Conservation (phyloP, 1,140 invertebrate genomes). For the Pomacea maculata region DNA sequence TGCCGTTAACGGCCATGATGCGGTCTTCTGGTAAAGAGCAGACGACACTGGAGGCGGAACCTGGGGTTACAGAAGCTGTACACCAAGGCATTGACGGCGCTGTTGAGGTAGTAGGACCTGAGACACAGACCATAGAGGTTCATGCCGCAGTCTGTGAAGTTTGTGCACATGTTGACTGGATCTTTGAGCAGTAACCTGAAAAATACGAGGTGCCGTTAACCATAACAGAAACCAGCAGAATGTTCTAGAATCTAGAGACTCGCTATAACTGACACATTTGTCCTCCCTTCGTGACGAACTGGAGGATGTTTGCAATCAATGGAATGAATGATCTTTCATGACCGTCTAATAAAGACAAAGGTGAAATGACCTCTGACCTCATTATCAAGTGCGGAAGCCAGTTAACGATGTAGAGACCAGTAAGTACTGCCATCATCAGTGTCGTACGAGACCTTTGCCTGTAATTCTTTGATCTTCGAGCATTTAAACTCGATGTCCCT, state of each 20-base stretch:
- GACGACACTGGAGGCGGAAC: neutral
- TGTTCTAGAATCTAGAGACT: too few species aligned
- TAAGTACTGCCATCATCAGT: neutral
- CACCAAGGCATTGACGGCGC: neutral
- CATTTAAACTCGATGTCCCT: too few species aligned
- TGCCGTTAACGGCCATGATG: too few species aligned
- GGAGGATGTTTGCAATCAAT: too few species aligned
- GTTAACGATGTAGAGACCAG: neutral
- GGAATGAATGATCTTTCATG: too few species aligned
- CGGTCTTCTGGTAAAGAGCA: neutral
- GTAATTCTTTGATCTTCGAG: too few species aligned
- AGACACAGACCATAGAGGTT: neutral
- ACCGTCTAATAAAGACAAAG: too few species aligned
- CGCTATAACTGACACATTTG: too few species aligned
- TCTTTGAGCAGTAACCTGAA: neutral
- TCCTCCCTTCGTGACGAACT: too few species aligned
- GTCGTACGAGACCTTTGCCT: neutral
- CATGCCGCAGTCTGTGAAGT: neutral
- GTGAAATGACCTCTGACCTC: too few species aligned
- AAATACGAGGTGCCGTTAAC: too few species aligned
- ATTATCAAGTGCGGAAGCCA: neutral
- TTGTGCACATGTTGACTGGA: neutral
- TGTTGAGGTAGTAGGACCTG: neutral
- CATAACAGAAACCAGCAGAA: too few species aligned
- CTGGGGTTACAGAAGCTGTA: neutral